phyloP scores from a whole-genome alignment of 2,113 vertebrate species.

The Phrynosoma platyrhinos region DNA sequence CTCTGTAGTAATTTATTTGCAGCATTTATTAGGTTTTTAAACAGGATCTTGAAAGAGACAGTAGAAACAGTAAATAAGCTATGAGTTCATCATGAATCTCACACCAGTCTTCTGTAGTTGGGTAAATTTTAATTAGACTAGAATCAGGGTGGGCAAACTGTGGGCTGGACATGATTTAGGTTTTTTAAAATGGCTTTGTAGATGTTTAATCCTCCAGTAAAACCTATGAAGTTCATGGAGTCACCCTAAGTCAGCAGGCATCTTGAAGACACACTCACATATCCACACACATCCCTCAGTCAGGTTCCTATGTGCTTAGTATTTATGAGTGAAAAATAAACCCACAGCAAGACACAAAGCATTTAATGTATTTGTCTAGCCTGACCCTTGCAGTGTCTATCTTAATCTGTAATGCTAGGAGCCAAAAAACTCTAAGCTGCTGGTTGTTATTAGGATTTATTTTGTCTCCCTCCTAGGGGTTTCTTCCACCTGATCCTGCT shows the following conservation, averaged over 20 bases:
- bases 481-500: not conserved
- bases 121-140: not conserved
- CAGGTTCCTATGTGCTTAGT: too few relatives aligned
- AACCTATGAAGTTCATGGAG: too few relatives aligned
- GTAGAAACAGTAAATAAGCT: not conserved
- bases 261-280: too few relatives aligned
- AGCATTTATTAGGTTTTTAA: not conserved
- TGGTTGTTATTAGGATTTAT: not conserved
- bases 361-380: too few relatives aligned
- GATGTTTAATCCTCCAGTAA: too few relatives aligned
- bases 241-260: too few relatives aligned
- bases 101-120: not conserved
- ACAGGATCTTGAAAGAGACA: not conserved
- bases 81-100: not conserved
- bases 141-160: not conserved
- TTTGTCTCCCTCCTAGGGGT: not conserved
- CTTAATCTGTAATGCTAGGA: too few relatives aligned
- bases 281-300: too few relatives aligned
- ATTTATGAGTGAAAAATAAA: too few relatives aligned
- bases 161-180: too few relatives aligned
- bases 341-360: too few relatives aligned
- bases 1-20: not conserved
- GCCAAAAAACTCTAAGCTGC: not conserved
- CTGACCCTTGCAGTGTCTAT: not conserved
- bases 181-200: too few relatives aligned